These are phyloP conservation scores for Trachurus trachurus DNA, from an alignment of 2,797 vertebrate species.

Conservation along the genomic window DNA sequence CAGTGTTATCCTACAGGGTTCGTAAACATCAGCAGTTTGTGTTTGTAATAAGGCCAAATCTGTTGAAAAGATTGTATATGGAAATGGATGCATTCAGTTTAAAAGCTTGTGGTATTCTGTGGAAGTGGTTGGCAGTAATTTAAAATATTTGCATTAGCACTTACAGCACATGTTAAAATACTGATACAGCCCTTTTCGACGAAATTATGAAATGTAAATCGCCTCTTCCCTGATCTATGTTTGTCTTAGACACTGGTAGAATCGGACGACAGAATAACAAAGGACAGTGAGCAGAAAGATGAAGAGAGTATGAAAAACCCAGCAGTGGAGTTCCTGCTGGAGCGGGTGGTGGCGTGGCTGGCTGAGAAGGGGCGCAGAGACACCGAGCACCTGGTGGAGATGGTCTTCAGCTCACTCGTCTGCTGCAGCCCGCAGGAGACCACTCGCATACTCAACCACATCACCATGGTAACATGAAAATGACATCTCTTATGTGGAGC, in stretches of 20 bases:
- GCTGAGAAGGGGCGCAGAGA: conserved; percentile 86
- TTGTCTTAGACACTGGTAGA: conserved; percentile 84
- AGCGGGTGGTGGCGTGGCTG: conserved; percentile 91
- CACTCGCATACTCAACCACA: conserved; percentile 90
- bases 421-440: conserved; percentile 90
- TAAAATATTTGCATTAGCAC: not conserved
- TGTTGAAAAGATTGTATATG: conserved; percentile 3
- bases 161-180: not conserved
- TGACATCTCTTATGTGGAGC: not conserved
- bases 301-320: conserved; percentile 81
- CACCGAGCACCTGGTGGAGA: conserved; percentile 91
- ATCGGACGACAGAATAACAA: conserved; percentile 52
- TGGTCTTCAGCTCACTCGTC: conserved; percentile 92
- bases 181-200: not conserved
- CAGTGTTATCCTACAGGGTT: not conserved
- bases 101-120: not conserved
- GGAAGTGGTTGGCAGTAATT: not conserved
- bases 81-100: not conserved
- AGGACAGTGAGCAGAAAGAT: conserved; percentile 25
- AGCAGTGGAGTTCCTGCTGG: conserved; percentile 90
- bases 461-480: conserved; percentile 80
- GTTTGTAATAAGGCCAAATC: conserved; percentile 4
- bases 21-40: not conserved
- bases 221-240: not conserved
- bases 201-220: not conserved